Base-by-base conservation (phyloP, 1,140 invertebrate species). In the Drosophila athabasca region DNA sequence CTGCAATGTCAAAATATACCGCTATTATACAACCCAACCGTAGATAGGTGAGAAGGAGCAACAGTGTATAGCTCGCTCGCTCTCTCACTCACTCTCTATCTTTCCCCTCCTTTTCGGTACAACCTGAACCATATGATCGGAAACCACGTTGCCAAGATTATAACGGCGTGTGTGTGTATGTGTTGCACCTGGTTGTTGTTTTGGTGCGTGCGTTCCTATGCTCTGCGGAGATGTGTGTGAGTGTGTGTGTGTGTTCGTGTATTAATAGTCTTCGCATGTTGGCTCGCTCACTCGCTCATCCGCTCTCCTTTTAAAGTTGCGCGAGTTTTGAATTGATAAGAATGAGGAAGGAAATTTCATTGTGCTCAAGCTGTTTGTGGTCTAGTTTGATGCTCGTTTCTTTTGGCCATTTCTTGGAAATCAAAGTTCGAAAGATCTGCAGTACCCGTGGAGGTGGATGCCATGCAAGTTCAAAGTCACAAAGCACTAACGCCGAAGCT, bases 111-210 rank as follows among this genome's bases (percentile, higher is more conserved):
- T 9, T 15, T 24, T 7, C 9, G 43, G 13, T 15, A 22, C 17
- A 46, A 22, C 22, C 45, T 35, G 48, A 50, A 78, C 79, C 82
- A 87, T 88, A 87, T 87, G 82, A 87, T 87, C 79, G 75, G 65
- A 62, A 75, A 87, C 82, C 82, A 87, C 82, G 83, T 82, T 87
- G 82, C 83, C 75, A 85, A 85, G 82, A 79, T 78, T 87, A 79
- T 79, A 60, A 80, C 60, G 50, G 66, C 73, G 62, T 55, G 61
- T 64, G 8, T 45, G 45, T 39, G 22, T 44, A 41, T 35, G 49
- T 67, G 71, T 75, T 76, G 71, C 72, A 76, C 72, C 62, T 75
- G 72, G 54, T 66, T 75, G 54, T 67, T 75, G 61, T 54, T 75
- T 66, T 54, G 72, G 60, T 76, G 54, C 71, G 35, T 60, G 52